Conservation (phyloP, 2,888 invertebrate genomes). For the Plagodis pulveraria region DNA sequence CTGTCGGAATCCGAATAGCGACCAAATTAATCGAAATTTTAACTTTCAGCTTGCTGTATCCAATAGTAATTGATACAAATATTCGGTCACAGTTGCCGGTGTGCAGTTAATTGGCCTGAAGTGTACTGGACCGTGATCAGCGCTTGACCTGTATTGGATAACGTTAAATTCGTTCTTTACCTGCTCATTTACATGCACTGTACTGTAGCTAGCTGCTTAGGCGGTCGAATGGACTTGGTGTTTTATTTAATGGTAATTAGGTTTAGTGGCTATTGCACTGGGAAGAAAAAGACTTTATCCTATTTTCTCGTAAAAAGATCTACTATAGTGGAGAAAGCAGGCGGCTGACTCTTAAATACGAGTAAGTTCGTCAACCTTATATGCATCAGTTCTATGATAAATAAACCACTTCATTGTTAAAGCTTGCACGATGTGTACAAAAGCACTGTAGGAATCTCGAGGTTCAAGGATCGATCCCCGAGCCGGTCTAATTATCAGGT, state of each 20-base stretch:
- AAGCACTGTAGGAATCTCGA: no score
- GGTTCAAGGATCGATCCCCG: no score
- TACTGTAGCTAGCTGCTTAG: slow-evolving; percentile 2
- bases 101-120: slow-evolving; percentile 46
- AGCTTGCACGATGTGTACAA: no score
- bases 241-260: neutral
- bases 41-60: slow-evolving; percentile 19
- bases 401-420: no score
- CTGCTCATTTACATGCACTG: slow-evolving; percentile 16
- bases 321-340: no score
- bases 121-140: slow-evolving; percentile 41
- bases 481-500: no score
- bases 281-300: no score
- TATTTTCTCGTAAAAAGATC: no score
- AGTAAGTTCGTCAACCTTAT: no score
- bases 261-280: neutral
- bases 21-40: slow-evolving; percentile 26
- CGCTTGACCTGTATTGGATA: slow-evolving; percentile 27
- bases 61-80: slow-evolving; percentile 30
- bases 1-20: slow-evolving; percentile 15
- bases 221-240: neutral
- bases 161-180: slow-evolving; percentile 15
- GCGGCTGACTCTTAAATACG: no score
- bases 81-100: slow-evolving; percentile 22
- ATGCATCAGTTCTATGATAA: no score